Evolutionary conservation across 1,140 invertebrate genomes (phyloP), one percentile per base, ranked within the genome.

Genomic region (Aphelenchoides fujianensis): DNA sequence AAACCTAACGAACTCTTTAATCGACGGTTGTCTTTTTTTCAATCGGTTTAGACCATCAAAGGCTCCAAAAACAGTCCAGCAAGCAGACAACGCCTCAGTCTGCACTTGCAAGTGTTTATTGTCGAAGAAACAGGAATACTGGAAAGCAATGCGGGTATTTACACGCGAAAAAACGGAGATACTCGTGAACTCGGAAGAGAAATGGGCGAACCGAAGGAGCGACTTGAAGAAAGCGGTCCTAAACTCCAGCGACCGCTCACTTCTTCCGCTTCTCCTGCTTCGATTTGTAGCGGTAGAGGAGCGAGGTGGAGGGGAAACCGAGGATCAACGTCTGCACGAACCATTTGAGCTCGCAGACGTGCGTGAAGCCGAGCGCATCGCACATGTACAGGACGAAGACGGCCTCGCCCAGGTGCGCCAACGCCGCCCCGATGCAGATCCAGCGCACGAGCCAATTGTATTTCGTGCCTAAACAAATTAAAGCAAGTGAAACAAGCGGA

Each of bases 321-420:
- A 81, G 34, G 53, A 81, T 70, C 52, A 82, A 76, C 2, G 79
- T 81, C 61, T 81, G 79, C 5, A 81, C 27, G 53, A 80, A 74
- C 79, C 79, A 81, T 69, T 80, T 79, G 36, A 80, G 68, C 7
- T 78, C 27, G 19, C 72, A 70, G 9, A 70, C 55, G 41, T 76
- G 77, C n/a, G 71, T 72, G 66, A 84, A 61, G 37, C 72, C 64
- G 7, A 84, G 70, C 28, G 62, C 35, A 68, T 82, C 71, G 35
- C 73, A 77, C 19, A 80, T 35, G 59, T 74, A 70, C 1, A 84
- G 32, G 16, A 75, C 72, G 35, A 30, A 64, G 7, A 75, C 54
- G 19, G 69, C 81, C 68, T 82, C 81, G 3, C 32, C 66, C n/a
- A 78, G 9, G 63, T 84, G 81, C 2, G 72, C 77, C 27, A 74